These are phyloP conservation scores for Capreolus pygargus DNA, from an alignment of 2,113 vertebrate species.

Conservation along the genomic window DNA sequence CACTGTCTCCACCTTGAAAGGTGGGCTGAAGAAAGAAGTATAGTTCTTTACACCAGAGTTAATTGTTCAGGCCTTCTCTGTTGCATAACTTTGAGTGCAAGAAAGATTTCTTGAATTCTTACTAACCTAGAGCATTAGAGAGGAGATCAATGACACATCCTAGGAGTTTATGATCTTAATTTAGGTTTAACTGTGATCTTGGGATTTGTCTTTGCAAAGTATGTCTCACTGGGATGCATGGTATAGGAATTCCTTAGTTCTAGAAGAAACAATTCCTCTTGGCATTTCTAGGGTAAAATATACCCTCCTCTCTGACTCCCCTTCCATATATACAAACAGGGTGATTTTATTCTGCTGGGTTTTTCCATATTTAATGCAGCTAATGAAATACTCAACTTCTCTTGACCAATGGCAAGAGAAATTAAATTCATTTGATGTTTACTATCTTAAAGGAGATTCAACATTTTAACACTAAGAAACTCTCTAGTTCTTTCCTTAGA, in stretches of 20 bases:
- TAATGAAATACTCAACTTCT: not conserved
- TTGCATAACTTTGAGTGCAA: not conserved
- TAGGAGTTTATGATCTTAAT: not conserved
- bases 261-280: not conserved
- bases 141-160: not conserved
- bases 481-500: not conserved
- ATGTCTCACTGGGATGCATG: not conserved
- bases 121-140: not conserved
- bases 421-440: not conserved
- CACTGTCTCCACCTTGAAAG: not conserved
- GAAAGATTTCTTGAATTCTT: not conserved
- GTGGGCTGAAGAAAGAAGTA: not conserved
- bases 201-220: not conserved
- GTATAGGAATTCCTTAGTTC: not conserved
- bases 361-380: not conserved
- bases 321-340: not conserved
- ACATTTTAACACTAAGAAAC: not conserved
- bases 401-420: not conserved
- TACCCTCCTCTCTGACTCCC: not conserved
- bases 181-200: not conserved
- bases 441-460: not conserved
- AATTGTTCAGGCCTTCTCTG: not conserved
- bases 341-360: not conserved
- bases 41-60: not conserved
- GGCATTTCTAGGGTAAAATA: not conserved